Percentiles rank a stretch among this genome's conserved stretches.
Conservation (phyloP, 1,140 invertebrate species). For the Musca vetustissima region DNA sequence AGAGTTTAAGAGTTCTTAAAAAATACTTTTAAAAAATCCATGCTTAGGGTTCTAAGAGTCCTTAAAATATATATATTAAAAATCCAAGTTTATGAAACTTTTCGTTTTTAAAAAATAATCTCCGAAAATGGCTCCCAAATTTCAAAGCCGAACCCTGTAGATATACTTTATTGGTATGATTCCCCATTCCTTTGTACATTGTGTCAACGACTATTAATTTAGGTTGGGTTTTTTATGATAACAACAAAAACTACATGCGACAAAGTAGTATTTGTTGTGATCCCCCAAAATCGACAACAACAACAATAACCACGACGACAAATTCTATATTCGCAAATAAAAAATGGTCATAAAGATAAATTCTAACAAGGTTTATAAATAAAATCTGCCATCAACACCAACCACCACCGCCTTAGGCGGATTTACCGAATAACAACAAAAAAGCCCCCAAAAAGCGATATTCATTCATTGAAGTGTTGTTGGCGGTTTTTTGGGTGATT, state of each 20-base stretch:
- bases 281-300: not conserved
- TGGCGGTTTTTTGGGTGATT: conserved; percentile 1
- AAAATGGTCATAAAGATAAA: conserved; percentile 16
- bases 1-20: too few species aligned
- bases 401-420: too few species aligned
- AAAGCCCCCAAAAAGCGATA: not conserved
- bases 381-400: not conserved
- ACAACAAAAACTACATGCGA: not conserved
- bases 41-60: too few species aligned
- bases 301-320: not conserved
- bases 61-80: too few species aligned
- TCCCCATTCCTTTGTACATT: not conserved
- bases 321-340: conserved; percentile 2
- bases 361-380: conserved; percentile 23
- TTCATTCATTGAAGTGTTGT: conserved; percentile 1
- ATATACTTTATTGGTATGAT: too few species aligned
- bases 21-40: too few species aligned
- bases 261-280: not conserved
- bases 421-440: too few species aligned
- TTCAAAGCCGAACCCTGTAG: too few species aligned
- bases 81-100: too few species aligned
- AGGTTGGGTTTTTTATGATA: not conserved
- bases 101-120: too few species aligned
- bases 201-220: conserved; percentile 19
- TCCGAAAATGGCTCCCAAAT: too few species aligned